Conservation (phyloP, 2,797 vertebrate genomes). For the Spinibarbus caldwelli region DNA sequence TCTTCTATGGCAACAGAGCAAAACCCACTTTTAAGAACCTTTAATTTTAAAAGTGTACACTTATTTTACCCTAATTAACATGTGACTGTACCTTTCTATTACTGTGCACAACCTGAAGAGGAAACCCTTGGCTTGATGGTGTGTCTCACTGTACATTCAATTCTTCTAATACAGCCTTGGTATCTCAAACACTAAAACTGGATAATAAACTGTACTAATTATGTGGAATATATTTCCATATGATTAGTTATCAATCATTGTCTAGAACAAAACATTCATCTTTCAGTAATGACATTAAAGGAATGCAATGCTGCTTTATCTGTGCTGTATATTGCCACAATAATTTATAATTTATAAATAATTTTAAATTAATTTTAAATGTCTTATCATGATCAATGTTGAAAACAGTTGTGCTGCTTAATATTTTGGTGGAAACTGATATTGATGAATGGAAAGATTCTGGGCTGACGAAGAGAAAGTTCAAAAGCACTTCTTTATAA, state of each 20-base stretch:
- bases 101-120: no score
- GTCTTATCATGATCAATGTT: not conserved
- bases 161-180: not conserved
- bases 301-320: not conserved
- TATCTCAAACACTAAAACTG: not conserved
- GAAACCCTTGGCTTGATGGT: no score
- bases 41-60: no score
- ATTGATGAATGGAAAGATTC: no score
- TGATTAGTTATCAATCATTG: not conserved
- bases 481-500: no score
- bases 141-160: no score
- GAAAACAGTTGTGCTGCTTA: not conserved
- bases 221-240: not conserved
- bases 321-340: not conserved
- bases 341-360: not conserved
- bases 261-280: not conserved
- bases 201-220: not conserved
- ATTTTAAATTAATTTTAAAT: not conserved
- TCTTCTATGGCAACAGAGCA: no score
- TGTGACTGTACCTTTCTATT: no score
- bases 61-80: no score
- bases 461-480: no score
- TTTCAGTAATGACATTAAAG: not conserved
- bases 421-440: not conserved
- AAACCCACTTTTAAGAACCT: no score